phyloP scores from a whole-genome alignment of 2,797 vertebrate species.

The Enteromius viviparus region DNA sequence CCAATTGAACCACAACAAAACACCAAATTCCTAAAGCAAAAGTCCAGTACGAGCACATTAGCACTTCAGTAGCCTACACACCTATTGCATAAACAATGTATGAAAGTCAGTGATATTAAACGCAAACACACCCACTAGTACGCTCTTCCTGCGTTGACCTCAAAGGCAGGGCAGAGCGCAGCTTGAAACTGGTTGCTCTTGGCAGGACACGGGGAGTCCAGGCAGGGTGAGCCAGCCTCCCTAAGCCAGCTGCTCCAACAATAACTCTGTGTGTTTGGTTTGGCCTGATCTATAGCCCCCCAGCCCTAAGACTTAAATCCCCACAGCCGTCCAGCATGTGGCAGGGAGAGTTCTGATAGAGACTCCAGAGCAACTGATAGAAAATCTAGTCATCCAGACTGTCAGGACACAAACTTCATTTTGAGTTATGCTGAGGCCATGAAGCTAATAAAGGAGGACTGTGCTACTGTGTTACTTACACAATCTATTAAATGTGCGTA shows the following conservation, averaged over 20 bases:
- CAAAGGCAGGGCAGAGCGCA: conserved; percentile 52
- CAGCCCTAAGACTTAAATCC: conserved; percentile 36
- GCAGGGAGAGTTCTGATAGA: conserved; percentile 31
- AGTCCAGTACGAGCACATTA: conserved; percentile 1
- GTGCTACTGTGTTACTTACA: background rate
- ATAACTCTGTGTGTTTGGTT: conserved; percentile 60
- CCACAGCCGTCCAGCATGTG: conserved; percentile 32
- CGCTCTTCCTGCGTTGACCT: conserved; percentile 48
- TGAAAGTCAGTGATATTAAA: conserved; percentile 24
- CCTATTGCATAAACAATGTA: conserved; percentile 21
- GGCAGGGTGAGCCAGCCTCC: conserved; percentile 50
- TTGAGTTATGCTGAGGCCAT: conserved; percentile 25
- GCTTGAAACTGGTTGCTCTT: conserved; percentile 58
- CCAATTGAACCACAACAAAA: conserved; percentile 5
- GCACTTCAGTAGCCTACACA: conserved; percentile 1
- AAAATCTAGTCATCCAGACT: conserved; percentile 49
- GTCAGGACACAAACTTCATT: conserved; percentile 47
- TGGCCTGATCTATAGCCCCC: conserved; percentile 36
- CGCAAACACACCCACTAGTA: conserved; percentile 14
- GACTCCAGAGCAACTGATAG: conserved; percentile 32
- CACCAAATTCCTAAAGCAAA: background rate
- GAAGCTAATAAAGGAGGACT: conserved; percentile 2
- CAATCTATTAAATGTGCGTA: background rate
- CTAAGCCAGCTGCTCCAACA: conserved; percentile 55
- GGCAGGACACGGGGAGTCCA: conserved; percentile 50